These are phyloP conservation scores for Caloenas nicobarica DNA, from an alignment of 2,113 vertebrate genomes.

Conservation along the genomic window DNA sequence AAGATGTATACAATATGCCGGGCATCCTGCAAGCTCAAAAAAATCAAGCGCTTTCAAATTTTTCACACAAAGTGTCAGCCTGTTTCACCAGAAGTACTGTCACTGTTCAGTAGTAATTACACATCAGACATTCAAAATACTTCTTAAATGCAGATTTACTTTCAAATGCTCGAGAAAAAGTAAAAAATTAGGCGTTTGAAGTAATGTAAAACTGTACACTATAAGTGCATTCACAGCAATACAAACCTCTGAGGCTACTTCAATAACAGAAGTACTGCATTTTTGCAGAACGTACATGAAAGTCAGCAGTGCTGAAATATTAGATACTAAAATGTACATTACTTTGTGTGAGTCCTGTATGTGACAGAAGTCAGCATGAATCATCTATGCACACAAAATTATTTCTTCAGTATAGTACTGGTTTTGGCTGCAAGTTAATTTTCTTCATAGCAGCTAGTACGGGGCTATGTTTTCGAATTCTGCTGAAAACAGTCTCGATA, in stretches of 20 bases:
- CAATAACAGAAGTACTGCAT: not conserved
- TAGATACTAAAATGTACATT: not conserved
- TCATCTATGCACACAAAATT: rapidly evolving
- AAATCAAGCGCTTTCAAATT: not conserved
- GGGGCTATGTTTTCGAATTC: not conserved
- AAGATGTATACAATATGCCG: not conserved
- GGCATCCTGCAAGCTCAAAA: not conserved
- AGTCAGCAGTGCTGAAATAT: not conserved
- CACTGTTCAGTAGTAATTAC: not conserved
- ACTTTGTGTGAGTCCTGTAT: not conserved
- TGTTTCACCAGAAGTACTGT: not conserved
- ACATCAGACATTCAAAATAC: not conserved
- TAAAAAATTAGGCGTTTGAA: not conserved
- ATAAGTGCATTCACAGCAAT: not conserved
- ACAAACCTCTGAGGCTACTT: not conserved
- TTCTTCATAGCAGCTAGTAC: not conserved
- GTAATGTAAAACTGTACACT: not conserved
- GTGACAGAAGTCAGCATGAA: not conserved
- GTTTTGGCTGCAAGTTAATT: not conserved
- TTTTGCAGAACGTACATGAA: not conserved
- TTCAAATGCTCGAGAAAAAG: not conserved
- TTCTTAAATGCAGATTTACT: not conserved
- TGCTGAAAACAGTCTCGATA: not conserved
- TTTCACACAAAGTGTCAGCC: not conserved
- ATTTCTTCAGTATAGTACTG: not conserved